Base-by-base conservation (phyloP, 2,888 invertebrate genomes). In the Calameuta pallipes region DNA sequence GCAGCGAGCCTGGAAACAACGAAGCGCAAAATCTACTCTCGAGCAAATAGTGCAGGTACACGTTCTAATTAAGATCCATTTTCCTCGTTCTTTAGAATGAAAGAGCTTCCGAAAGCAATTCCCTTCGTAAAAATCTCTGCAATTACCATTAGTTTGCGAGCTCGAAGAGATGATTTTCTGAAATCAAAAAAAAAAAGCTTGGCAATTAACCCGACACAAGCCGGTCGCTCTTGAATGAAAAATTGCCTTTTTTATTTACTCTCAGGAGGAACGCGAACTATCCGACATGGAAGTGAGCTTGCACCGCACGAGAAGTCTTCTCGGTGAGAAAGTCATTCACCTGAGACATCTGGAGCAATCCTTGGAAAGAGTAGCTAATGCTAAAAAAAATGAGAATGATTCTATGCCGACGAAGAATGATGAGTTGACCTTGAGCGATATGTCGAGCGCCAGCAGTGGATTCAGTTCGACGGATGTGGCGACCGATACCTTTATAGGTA, bases 251-350 rank as follows among this genome's bases (percentile, higher is more conserved):
- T 56, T 23, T 56, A 56, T 56, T 56, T 9, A 23, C 9, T 56
- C 6, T 56, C 90, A 96, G 94, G 96, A 97, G 91, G 96, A 96
- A 90, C 95, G 96, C 80, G 96, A 96, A 82, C 92, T 96, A 3
- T 96, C 96, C 0, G 97, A 97, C 87, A 95, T 97, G 93, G 97
- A 97, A 90, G 96, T 97, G 80, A 96, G 96, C 79, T 91, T 97
- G 73, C 96, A 97, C 92, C 94, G 97, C 0, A 97, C 97, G 3
- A 94, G 96, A 1, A 96, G 96, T 6, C 91, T 97, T 68, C 92
- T 97, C 33, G 96, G 96, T 23, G 97, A 97, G 91, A 97, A 97
- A 91, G 96, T 96, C 76, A 97, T 97, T 76, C 93, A 97, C 33
- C 92, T 97, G 88, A 93, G 96, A 4, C 96, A 97, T 90, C 93